Conservation (phyloP, 2,888 invertebrate genomes). For the Dasypogon diadema region DNA sequence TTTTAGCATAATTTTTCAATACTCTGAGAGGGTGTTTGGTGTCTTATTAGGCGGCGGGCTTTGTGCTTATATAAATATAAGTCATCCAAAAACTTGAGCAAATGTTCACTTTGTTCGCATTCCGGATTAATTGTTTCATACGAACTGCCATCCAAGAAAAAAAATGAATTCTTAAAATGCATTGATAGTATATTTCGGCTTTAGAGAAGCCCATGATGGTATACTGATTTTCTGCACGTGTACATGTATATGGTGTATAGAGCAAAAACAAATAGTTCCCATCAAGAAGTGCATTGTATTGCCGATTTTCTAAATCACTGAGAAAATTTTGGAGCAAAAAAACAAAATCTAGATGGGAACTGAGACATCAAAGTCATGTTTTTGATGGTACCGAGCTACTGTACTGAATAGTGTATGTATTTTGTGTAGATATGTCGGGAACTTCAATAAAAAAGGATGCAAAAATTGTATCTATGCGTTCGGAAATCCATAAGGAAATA, state of each 20-base stretch:
- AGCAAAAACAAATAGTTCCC: background rate
- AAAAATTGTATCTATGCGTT: conserved; percentile 13
- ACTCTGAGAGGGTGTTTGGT: background rate
- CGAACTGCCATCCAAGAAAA: conserved; percentile 28
- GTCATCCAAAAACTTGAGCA: background rate
- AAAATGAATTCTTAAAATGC: conserved; percentile 3
- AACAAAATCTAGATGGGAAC: conserved; percentile 39
- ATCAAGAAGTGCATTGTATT: too few species aligned
- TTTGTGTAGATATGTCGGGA: background rate
- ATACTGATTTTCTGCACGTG: too few species aligned
- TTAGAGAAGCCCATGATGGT: too few species aligned
- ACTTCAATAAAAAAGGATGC: conserved; percentile 1
- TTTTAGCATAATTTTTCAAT: background rate
- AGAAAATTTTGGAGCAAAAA: too few species aligned
- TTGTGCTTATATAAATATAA: background rate
- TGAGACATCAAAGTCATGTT: conserved; percentile 1
- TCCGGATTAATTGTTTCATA: background rate
- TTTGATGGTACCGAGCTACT: background rate
- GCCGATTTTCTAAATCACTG: too few species aligned
- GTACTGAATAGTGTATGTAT: too few species aligned
- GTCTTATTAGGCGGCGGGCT: background rate
- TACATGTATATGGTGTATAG: too few species aligned
- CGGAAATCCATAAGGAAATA: background rate
- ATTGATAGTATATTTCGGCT: background rate
- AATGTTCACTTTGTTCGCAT: background rate